Conservation (phyloP, 1,140 invertebrate genomes). For the Aethina tumida region DNA sequence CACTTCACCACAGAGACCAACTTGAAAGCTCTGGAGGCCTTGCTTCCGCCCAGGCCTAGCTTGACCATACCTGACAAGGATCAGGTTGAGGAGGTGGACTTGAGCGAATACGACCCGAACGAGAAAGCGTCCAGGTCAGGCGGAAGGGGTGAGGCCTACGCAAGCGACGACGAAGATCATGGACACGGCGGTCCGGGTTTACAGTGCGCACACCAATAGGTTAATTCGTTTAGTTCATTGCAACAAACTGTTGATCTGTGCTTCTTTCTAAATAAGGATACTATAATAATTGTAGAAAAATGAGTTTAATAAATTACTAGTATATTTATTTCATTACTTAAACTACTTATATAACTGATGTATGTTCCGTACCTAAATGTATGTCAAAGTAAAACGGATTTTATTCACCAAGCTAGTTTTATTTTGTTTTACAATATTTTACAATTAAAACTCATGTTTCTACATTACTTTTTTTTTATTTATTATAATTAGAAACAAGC, state of each 20-base stretch:
- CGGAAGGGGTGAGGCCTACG: constrained; percentile 51
- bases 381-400: too few species aligned
- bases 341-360: too few species aligned
- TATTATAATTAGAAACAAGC: too few species aligned
- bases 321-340: too few species aligned
- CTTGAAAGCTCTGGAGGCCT: constrained; percentile 56
- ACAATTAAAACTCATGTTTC: too few species aligned
- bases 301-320: too few species aligned
- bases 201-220: constrained; percentile 59
- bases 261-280: constrained; percentile 35
- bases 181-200: constrained; percentile 47
- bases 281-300: too few species aligned
- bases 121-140: constrained; percentile 33
- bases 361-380: too few species aligned
- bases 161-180: constrained; percentile 55
- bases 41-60: constrained; percentile 56
- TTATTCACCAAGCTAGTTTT: too few species aligned
- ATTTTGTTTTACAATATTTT: too few species aligned
- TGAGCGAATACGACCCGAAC: constrained; percentile 63
- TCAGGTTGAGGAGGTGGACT: constrained; percentile 72
- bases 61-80: constrained; percentile 60
- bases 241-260: constrained; percentile 25
- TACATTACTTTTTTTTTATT: too few species aligned
- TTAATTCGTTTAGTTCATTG: constrained; percentile 14
- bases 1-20: constrained; percentile 63